Evolutionary conservation across 64 coral and sea anemone genomes (phyloP), one percentile per base, ranked within the genome.

Genomic region (Pocillopora verrucosa): DNA sequence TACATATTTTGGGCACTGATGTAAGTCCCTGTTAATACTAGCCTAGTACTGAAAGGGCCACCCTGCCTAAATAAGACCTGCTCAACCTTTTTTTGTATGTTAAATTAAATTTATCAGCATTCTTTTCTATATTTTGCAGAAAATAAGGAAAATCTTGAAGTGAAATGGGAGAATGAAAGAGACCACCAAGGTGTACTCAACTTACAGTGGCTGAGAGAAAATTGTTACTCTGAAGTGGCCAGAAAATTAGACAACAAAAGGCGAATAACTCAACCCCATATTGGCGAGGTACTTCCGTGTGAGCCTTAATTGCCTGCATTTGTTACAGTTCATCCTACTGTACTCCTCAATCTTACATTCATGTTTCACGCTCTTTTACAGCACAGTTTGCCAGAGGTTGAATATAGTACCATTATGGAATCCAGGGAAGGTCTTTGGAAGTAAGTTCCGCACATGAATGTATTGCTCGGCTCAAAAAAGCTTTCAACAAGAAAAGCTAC

Each of bases 151-250:
- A 73, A 76, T 56, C 35, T 82, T 61, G 30, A 20, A 16, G 69
- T 90, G 37, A 30, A 58, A 11, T 76, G 69, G 65, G 79, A 90
- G 35, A 19, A 74, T 76, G 79, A 90, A 59, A 15, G 72, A 41
- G 78, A 90, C 13, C 89, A 90, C 10, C 79, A 70, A 0, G 80
- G 89, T 41, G 25, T 51, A 14, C 60, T 83, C 16, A 59, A 36
- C 19, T 64, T 90, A 61, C 57, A 90, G 36, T 90, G 89, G 89
- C 58, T 90, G 36, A 83, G 80, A 83, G 35, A 82, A 19, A 80
- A 90, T 58, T 90, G 78, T 60, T 90, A 90, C 34, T 82, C 79
- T 7, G 80, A 20, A 30, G 11, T 19, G 51, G 69, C 79, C 26
- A 83, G 79, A 36, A 61, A 58, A 82, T 4, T 45, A 3, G 78